phyloP scores from a whole-genome alignment of 2,113 vertebrate species.

The Cephalopholis sonnerati region DNA sequence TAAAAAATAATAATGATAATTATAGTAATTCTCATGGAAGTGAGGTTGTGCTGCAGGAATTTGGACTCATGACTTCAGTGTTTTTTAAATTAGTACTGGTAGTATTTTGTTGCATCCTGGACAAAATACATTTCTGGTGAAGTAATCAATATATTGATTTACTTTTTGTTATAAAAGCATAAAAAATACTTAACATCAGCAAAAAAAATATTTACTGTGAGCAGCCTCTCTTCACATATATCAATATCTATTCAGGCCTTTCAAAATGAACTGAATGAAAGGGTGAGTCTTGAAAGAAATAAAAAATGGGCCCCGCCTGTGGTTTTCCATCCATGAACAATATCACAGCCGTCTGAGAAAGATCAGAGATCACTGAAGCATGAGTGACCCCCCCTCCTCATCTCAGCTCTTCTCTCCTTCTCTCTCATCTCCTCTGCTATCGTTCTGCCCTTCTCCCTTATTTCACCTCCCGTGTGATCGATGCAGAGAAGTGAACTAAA shows the following conservation, averaged over 20 bases:
- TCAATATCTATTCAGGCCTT: neutral
- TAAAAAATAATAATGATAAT: too few relatives aligned
- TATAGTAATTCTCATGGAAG: neutral
- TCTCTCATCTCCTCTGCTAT: neutral
- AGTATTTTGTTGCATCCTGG: too few relatives aligned
- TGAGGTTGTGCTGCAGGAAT: neutral
- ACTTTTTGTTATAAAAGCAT: neutral
- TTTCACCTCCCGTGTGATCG: slow-evolving; percentile 23
- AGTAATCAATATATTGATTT: neutral
- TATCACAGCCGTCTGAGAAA: slow-evolving; percentile 18
- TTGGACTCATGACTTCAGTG: neutral
- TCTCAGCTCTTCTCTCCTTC: neutral
- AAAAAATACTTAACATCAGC: neutral
- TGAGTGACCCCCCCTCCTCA: neutral
- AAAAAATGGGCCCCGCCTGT: neutral
- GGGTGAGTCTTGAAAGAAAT: neutral
- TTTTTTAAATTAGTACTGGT: too few relatives aligned
- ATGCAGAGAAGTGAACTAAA: slow-evolving; percentile 34
- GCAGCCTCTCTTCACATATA: neutral
- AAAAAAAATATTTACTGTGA: neutral
- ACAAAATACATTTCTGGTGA: neutral
- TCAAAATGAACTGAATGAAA: slow-evolving; percentile 12
- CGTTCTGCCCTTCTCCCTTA: slow-evolving; percentile 1
- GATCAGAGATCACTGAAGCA: slow-evolving; percentile 35
- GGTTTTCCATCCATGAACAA: slow-evolving; percentile 16